Base-by-base conservation (phyloP, 64 coral and sea anemone genomes). In the Pocillopora damicornis region DNA sequence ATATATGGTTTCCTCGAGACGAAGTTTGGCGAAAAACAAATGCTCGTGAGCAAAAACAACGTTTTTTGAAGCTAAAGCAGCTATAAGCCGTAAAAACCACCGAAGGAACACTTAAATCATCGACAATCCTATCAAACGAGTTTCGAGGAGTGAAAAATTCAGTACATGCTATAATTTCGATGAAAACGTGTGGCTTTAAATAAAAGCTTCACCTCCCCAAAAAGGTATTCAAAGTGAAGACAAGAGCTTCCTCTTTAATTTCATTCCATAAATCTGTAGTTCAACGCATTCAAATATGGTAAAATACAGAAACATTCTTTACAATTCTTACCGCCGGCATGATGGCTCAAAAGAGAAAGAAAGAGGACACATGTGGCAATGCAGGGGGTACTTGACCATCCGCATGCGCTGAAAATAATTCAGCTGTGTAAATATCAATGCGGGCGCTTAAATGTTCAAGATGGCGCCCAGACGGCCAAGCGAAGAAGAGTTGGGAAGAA, bases 291-390 rank as follows among this genome's bases (percentile, higher is more conserved):
- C 22, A 64, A 15, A 73, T 42, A 63, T 37, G 5, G 68, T 18
- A 78, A 89, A 93, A 88, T n/a, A 51, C 36, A 23, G 80, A 34
- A 87, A 78, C 63, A 91, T 6, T 75, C 6, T 18, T 18, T 14
- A n/a, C 23, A 67, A 15, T 64, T 90, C 88, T 90, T 90, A 93
- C 94, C 94, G 78, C 76, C 62, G 94, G 88, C 94, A 97, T 97
- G 82, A 62, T 90, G 83, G 94, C 79, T 77, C 61, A 88, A 63
- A 38, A 59, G 35, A 80, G 75, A 90, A 90, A 80, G 85, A 86
- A 92, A 92, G 88, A 97, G 91, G 73, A 86, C 90, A 90, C 94
- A 93, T 88, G 88, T 37, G 91, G 30, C 67, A 42, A 80, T 79
- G 94, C 94, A 88, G 94, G 94, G 94, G 91, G 94, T 96, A 88